Evolutionary conservation across 2,888 invertebrate genomes (phyloP).

Genomic region (Parascotia fuliginaria): DNA sequence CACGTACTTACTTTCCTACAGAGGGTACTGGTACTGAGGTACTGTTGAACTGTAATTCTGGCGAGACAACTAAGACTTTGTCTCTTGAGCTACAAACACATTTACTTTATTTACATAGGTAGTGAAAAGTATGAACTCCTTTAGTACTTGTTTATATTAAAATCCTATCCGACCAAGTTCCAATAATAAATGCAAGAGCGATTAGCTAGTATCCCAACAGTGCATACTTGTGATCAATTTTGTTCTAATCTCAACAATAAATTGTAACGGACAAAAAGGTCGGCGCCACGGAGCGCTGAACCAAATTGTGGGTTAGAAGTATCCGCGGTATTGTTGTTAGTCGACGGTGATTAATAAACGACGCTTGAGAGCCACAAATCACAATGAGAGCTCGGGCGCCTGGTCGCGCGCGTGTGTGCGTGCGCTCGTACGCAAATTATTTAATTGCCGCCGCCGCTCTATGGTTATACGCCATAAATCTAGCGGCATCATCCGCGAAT

Average conservation of each 20-base stretch:
- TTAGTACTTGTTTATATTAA: too few species aligned
- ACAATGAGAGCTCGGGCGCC: constrained; percentile 51
- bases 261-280: constrained; percentile 27
- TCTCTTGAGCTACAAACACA: too few species aligned
- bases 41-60: too few species aligned
- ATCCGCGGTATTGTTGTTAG: constrained; percentile 36
- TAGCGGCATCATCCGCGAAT: constrained; percentile 73
- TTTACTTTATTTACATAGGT: too few species aligned
- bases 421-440: constrained; percentile 76
- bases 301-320: constrained; percentile 46
- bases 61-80: too few species aligned
- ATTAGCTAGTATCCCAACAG: neutral
- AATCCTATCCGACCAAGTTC: too few species aligned
- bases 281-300: constrained; percentile 25
- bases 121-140: too few species aligned
- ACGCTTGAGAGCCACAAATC: constrained; percentile 62
- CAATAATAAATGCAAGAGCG: too few species aligned
- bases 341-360: constrained; percentile 52
- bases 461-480: constrained; percentile 81
- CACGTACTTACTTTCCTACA: too few species aligned
- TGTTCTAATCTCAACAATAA: constrained; percentile 34
- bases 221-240: constrained; percentile 32
- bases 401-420: too few species aligned
- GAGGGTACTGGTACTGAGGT: too few species aligned
- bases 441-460: constrained; percentile 76